Percentiles rank a stretch among this genome's conserved stretches.
These are phyloP conservation scores for Sebastes nivosus DNA, from an alignment of 2,797 vertebrate species.

Conservation along the genomic window DNA sequence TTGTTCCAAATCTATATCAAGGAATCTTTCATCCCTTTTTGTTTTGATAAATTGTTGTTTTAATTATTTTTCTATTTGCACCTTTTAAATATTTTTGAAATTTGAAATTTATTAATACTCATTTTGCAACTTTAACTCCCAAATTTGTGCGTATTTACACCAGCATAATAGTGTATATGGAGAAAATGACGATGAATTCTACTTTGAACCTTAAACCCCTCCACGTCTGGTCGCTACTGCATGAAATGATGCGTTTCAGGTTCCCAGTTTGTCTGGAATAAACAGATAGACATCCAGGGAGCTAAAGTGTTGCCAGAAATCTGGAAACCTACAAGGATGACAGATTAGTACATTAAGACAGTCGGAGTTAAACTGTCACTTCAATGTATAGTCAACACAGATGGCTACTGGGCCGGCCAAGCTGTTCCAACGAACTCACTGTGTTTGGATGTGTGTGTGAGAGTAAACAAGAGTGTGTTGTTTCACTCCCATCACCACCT, in stretches of 20 bases:
- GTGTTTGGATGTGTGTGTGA: constrained; percentile 2
- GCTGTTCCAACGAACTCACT: constrained; percentile 32
- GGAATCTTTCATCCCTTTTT: not conserved
- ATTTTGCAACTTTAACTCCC: not conserved
- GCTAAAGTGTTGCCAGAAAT: not conserved
- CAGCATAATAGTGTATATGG: not conserved
- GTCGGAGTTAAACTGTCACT: constrained; percentile 47
- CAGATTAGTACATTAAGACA: constrained; percentile 46
- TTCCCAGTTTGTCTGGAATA: not conserved
- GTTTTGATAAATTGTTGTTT: not conserved
- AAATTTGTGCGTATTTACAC: not conserved
- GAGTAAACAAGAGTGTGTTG: constrained; percentile 7
- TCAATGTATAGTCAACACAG: constrained; percentile 61
- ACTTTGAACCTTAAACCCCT: not conserved
- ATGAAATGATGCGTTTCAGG: not conserved
- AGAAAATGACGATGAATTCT: not conserved
- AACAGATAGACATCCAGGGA: not conserved
- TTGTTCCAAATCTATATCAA: not conserved
- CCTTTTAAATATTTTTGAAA: too few species aligned
- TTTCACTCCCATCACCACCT: not conserved
- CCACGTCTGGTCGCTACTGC: too few species aligned
- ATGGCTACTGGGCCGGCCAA: constrained; percentile 48
- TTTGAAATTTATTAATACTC: not conserved
- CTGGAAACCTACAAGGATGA: constrained; percentile 8
- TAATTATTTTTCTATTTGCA: too few species aligned